Evolutionary conservation across 2,888 invertebrate species (phyloP).

Genomic region (Dryobotodes eremita): DNA sequence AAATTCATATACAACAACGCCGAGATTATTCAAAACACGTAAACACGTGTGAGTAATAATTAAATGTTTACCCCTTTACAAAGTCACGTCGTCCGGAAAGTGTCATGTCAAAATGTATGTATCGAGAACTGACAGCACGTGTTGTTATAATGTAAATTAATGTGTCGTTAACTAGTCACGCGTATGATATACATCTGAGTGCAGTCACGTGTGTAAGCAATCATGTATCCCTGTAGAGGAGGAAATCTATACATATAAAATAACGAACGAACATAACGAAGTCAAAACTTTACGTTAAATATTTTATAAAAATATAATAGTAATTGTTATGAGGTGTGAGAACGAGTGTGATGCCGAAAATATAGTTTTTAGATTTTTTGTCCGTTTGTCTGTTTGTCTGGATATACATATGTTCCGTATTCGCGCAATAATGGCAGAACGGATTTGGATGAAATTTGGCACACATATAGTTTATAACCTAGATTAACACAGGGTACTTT

Average conservation of each 20-base stretch:
- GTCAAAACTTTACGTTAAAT: too few relatives aligned
- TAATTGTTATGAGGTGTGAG: too few relatives aligned
- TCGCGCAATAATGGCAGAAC: too few relatives aligned
- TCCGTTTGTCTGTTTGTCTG: too few relatives aligned
- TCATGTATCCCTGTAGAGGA: constrained; percentile 8
- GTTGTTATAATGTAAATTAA: not conserved
- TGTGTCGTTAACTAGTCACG: constrained; percentile 1
- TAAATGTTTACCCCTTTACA: constrained; percentile 51
- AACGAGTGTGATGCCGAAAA: too few relatives aligned
- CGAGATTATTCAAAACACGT: constrained; percentile 49
- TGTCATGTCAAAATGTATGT: constrained; percentile 12
- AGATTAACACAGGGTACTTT: too few relatives aligned
- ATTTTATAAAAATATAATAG: too few relatives aligned
- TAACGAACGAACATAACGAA: too few relatives aligned
- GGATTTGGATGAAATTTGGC: too few relatives aligned
- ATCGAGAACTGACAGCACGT: constrained; percentile 17
- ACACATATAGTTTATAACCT: too few relatives aligned
- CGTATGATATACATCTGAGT: not conserved
- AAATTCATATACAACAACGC: constrained; percentile 29
- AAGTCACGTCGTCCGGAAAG: constrained; percentile 58
- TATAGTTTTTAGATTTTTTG: too few relatives aligned
- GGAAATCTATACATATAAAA: not conserved
- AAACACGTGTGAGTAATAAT: constrained; percentile 21
- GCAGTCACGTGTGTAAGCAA: constrained; percentile 17
- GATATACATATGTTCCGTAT: too few relatives aligned